Evolutionary conservation across 2,888 invertebrate species (phyloP).

Genomic region (Macaria liturata): DNA sequence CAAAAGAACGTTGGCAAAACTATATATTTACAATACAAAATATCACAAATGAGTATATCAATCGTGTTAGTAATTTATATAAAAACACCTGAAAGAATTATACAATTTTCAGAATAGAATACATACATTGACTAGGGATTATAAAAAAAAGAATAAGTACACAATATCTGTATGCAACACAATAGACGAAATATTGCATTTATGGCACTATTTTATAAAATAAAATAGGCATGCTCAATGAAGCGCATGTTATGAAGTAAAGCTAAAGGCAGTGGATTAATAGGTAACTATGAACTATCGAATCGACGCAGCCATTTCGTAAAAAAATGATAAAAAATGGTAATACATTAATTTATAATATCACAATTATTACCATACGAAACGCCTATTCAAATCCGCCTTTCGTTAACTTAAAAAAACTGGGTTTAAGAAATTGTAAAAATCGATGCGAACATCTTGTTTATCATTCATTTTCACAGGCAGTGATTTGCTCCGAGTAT

Average conservation of each 20-base stretch:
- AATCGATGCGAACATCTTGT: no score
- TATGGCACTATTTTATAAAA: constrained; percentile 79
- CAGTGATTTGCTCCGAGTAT: not conserved
- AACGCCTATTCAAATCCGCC: no score
- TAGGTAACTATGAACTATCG: constrained; percentile 33
- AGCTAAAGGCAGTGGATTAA: constrained; percentile 67
- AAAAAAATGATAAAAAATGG: constrained; percentile 38
- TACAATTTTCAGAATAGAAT: constrained; percentile 43
- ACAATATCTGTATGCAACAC: constrained; percentile 49
- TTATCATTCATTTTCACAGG: no score
- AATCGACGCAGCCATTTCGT: constrained; percentile 46
- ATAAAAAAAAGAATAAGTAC: constrained; percentile 42
- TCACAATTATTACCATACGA: constrained; percentile 52
- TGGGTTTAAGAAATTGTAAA: no score
- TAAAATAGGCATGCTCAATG: constrained; percentile 63
- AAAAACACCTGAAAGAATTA: constrained; percentile 29
- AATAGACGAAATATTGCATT: constrained; percentile 39
- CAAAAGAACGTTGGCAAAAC: constrained; percentile 59
- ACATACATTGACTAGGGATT: constrained; percentile 65
- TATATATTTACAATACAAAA: constrained; percentile 67
- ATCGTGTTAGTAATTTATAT: constrained; percentile 44
- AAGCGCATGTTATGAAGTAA: constrained; percentile 54
- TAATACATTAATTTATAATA: constrained; percentile 50
- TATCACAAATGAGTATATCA: constrained; percentile 74
- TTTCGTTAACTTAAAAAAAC: no score